phyloP scores from a whole-genome alignment of 2,113 vertebrate species.

The Vireo altiloquus region DNA sequence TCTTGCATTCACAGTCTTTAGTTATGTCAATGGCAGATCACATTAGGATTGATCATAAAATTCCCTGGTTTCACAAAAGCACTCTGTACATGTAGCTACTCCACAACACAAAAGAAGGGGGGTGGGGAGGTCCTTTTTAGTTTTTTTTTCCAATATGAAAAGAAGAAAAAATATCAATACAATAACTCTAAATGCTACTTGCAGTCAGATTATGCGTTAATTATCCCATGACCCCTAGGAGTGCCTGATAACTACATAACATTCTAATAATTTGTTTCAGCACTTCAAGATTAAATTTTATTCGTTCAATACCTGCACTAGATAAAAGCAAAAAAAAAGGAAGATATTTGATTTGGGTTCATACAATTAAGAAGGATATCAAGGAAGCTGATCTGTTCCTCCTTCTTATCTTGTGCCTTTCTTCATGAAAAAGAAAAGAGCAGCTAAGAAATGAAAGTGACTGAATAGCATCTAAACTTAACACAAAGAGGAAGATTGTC shows the following conservation, averaged over 20 bases:
- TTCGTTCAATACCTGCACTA: slow-evolving; percentile 38
- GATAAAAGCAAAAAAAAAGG: neutral
- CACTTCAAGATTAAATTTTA: slow-evolving; percentile 29
- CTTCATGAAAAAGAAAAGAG: slow-evolving; percentile 1
- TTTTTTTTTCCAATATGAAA: neutral
- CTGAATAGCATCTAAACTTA: neutral
- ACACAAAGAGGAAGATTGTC: neutral
- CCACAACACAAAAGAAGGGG: neutral
- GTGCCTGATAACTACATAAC: slow-evolving; percentile 18
- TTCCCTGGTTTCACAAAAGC: neutral
- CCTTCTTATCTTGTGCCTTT: slow-evolving; percentile 35
- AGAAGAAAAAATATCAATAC: neutral
- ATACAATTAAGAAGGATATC: slow-evolving; percentile 22
- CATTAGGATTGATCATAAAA: slow-evolving; percentile 46
- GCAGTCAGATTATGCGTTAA: neutral
- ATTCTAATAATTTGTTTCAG: slow-evolving; percentile 25
- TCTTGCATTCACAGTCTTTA: slow-evolving; percentile 11
- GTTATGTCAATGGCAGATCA: neutral
- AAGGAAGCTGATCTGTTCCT: slow-evolving; percentile 13
- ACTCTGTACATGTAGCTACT: neutral
- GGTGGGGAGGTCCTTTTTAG: neutral
- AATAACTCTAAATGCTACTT: slow-evolving; percentile 15
- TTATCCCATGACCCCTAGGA: slow-evolving; percentile 34
- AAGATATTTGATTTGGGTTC: neutral
- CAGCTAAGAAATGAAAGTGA: neutral